Evolutionary conservation across 2,888 invertebrate genomes (phyloP).

Genomic region (Iselma pallidipennis): DNA sequence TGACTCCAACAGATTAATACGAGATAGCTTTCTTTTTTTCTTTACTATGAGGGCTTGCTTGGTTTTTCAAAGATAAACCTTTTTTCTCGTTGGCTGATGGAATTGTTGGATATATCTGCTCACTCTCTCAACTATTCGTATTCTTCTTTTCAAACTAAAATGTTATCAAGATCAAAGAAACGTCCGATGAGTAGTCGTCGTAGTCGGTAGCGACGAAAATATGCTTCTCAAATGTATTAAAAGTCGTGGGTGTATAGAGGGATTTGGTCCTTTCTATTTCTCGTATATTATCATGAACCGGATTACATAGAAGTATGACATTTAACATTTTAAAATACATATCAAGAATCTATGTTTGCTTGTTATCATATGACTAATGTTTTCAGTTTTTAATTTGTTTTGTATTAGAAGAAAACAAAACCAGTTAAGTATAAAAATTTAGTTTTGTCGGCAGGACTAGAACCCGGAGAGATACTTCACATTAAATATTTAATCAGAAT

Average conservation of each 20-base stretch:
- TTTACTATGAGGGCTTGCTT: too few species aligned
- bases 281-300: too few species aligned
- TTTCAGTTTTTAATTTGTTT: too few species aligned
- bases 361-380: too few species aligned
- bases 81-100: not conserved
- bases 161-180: slow-evolving; percentile 29
- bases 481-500: not conserved
- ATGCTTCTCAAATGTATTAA: slow-evolving; percentile 10
- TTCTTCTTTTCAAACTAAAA: not conserved
- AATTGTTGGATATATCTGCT: not conserved
- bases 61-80: not conserved
- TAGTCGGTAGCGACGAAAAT: slow-evolving; percentile 19
- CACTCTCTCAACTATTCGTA: not conserved
- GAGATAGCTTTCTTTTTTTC: not conserved
- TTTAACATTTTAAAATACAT: too few species aligned
- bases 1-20: slow-evolving; percentile 24
- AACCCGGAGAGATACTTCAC: not conserved
- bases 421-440: too few species aligned
- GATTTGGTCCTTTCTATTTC: not conserved
- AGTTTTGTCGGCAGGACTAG: too few species aligned
- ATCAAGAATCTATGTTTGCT: too few species aligned
- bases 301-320: too few species aligned
- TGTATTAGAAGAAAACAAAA: too few species aligned
- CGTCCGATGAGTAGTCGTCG: slow-evolving; percentile 13
- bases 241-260: not conserved